phyloP scores from a whole-genome alignment of 2,113 vertebrate species.

The Sturnus vulgaris region DNA sequence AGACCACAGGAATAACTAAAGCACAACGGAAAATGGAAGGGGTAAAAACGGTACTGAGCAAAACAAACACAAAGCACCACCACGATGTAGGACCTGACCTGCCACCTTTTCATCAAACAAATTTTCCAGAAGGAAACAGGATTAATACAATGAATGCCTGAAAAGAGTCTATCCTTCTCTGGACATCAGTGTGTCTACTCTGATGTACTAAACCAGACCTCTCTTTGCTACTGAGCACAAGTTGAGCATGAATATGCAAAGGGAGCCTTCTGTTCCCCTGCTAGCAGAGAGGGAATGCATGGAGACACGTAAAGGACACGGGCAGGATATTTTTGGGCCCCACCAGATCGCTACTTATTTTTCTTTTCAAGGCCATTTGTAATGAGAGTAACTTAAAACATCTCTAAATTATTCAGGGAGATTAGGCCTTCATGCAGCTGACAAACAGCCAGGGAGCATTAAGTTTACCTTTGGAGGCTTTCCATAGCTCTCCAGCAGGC shows the following conservation, averaged over 20 bases:
- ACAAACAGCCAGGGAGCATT: background rate
- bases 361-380: background rate
- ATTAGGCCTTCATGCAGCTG: background rate
- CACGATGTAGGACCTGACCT: background rate
- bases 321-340: background rate
- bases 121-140: background rate
- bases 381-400: background rate
- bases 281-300: background rate
- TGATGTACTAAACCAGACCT: background rate
- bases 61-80: background rate
- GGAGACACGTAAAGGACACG: background rate
- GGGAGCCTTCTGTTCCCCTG: background rate
- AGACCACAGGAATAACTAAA: background rate
- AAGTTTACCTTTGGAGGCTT: background rate
- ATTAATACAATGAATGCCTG: background rate
- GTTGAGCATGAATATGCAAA: background rate
- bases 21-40: background rate
- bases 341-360: background rate
- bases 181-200: background rate
- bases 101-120: background rate
- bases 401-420: constrained; percentile 14
- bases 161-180: background rate
- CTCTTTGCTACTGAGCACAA: background rate
- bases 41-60: background rate
- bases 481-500: background rate